Evolutionary conservation across 1,140 invertebrate genomes (phyloP).

Genomic region (Andrena cerasifolii): DNA sequence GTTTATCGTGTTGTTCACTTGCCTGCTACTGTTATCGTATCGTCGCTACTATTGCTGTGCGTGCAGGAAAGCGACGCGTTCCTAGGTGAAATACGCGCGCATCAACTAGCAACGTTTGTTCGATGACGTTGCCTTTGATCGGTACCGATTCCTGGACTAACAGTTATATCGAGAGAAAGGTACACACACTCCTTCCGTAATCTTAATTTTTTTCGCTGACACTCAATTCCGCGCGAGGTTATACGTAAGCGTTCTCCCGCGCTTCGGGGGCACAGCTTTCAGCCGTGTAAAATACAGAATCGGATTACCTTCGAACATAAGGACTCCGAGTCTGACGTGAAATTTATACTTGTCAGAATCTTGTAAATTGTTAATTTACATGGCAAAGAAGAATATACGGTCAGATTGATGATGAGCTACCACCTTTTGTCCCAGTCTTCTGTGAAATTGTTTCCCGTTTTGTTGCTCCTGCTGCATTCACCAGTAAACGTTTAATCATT

Average conservation of each 20-base stretch:
- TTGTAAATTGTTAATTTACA: not conserved
- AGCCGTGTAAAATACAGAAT: not conserved
- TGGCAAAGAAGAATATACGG: not conserved
- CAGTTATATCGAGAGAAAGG: slow-evolving; percentile 8
- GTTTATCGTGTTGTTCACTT: not conserved
- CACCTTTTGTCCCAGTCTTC: not conserved
- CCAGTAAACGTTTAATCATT: not conserved
- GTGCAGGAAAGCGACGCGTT: slow-evolving; percentile 30
- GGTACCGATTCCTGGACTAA: slow-evolving; percentile 23
- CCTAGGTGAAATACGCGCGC: slow-evolving; percentile 38
- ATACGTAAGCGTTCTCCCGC: slow-evolving; percentile 49
- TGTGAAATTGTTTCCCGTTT: not conserved
- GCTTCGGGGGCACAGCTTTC: slow-evolving; percentile 1
- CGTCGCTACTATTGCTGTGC: not conserved
- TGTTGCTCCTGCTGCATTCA: not conserved
- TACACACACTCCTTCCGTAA: not conserved
- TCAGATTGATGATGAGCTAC: not conserved
- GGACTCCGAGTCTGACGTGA: not conserved
- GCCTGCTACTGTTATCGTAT: not conserved
- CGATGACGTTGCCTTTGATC: slow-evolving; percentile 37
- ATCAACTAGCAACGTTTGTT: slow-evolving; percentile 38
- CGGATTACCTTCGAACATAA: not conserved
- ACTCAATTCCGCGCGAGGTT: slow-evolving; percentile 8
- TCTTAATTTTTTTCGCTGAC: not conserved
- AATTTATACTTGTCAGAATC: not conserved